Percentiles rank a stretch among this genome's conserved stretches.
Conservation (phyloP, 1,140 invertebrate species). For the Aricia agestis region DNA sequence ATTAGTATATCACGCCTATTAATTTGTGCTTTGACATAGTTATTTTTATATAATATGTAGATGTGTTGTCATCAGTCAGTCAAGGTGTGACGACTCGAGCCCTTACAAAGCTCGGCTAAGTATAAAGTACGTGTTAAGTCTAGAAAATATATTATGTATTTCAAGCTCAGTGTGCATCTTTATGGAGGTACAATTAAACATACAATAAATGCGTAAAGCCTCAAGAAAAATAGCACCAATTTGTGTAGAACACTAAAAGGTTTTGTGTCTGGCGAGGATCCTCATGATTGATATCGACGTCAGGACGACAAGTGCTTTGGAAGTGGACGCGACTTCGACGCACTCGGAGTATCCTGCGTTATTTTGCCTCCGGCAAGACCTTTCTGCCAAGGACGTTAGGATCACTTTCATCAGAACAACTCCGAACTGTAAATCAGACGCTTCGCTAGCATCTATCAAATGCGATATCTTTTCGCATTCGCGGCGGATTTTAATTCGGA, state of each 20-base stretch:
- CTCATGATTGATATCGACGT: constrained; percentile 26
- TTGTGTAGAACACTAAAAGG: not conserved
- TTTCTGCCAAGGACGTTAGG: no score
- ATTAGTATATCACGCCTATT: no score
- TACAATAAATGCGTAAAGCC: not conserved
- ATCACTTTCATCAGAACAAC: no score
- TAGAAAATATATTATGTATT: no score
- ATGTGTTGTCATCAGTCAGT: no score
- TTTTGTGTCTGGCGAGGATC: not conserved
- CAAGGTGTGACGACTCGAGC: no score
- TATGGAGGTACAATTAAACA: not conserved
- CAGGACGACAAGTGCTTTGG: constrained; percentile 22
- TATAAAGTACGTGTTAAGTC: no score
- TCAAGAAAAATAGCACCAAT: constrained; percentile 1
- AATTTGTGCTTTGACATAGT: no score
- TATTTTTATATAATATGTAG: no score
- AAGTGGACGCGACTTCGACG: not conserved
- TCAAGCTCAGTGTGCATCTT: not conserved
- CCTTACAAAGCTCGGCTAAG: no score
- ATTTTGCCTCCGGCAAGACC: no score
- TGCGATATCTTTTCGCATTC: constrained; percentile 59
- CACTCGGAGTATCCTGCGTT: not conserved
- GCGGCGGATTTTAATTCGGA: constrained; percentile 68
- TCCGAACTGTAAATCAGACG: constrained; percentile 49
- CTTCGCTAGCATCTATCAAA: constrained; percentile 54